Evolutionary conservation across 2,888 invertebrate genomes (phyloP), one percentile per base, ranked within the genome.

Genomic region (Alentia gelatinosa): DNA sequence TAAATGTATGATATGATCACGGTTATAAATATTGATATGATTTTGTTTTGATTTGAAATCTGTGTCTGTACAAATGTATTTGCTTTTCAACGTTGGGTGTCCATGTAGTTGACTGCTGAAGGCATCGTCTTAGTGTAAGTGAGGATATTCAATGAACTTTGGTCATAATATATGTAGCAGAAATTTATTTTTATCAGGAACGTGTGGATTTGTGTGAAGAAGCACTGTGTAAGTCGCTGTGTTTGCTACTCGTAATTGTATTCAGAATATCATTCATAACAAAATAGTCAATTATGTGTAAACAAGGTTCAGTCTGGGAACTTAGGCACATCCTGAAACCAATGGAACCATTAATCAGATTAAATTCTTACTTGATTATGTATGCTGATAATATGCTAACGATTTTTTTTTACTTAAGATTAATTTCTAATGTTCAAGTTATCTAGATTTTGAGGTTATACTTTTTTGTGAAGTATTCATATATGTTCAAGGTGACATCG

Each of bases 1-100:
- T 68, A 26, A 30, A 30, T 68, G 68, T 68, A 68, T 68, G 68
- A 68, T 68, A 68, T 68, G 33, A 68, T 68, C 68, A 68, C 30
- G 68, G 68, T 26, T 68, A 56, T 56, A 56, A 30, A 68, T 68
- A 68, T 68, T 68, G 68, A 68, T 68, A 30, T 68, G 68, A 68
- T 68, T 68, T 26, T 68, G 23, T 19, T 30, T 68, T 68, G 26
- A 68, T 68, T 68, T 68, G 1, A 68, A 26, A 26, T 68, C 12
- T 68, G 1, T 26, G 56, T 19, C 9, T 68, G 68, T 68, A 68
- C 68, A 68, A 68, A 68, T 26, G 23, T 68, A 19, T 3, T 68
- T 68, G 68, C 68, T 68, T 68, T 68, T 68, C 1, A 19, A n/a
- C 33, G 68, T 68, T 68, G 68, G 3, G 68, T 68, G 68, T 68